phyloP scores from a whole-genome alignment of 2,888 invertebrate species.

The Eudiplozoon nipponicum region DNA sequence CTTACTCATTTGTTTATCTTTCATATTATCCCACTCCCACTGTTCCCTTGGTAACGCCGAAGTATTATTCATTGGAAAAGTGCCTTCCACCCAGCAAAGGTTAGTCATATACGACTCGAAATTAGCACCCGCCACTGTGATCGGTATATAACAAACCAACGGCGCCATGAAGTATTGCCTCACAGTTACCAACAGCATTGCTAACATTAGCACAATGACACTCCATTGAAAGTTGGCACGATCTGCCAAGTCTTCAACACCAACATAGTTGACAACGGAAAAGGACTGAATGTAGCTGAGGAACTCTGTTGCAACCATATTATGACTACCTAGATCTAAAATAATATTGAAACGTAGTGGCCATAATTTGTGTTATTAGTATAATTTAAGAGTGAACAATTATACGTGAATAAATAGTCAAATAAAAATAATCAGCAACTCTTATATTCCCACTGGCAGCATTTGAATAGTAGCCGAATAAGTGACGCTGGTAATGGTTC shows the following conservation, averaged over 20 bases:
- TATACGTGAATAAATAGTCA: no score
- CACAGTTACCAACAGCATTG: slow-evolving; percentile 7
- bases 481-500: no score
- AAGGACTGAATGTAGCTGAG: slow-evolving; percentile 8
- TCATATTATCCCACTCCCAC: slow-evolving; percentile 10
- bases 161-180: slow-evolving; percentile 13
- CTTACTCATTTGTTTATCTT: slow-evolving; percentile 13
- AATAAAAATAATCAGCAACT: no score
- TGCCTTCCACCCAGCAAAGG: slow-evolving; percentile 15
- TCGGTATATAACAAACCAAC: slow-evolving; percentile 12
- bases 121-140: slow-evolving; percentile 6
- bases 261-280: slow-evolving; percentile 9
- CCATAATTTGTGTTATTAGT: no score
- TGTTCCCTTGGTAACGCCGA: slow-evolving; percentile 4
- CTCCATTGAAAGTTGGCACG: slow-evolving; percentile 14
- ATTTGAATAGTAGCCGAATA: no score
- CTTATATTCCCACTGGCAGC: no score
- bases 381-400: no score
- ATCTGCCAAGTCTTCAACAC: slow-evolving; percentile 14
- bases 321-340: no score
- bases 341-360: no score
- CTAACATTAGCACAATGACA: slow-evolving; percentile 11
- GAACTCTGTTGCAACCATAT: slow-evolving; percentile 12
- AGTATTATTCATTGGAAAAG: slow-evolving; percentile 12
- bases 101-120: slow-evolving; percentile 12